A percentile compares a stretch with the other conserved stretches of the same genome.
Evolutionary conservation across 2,888 invertebrate species (phyloP).

Genomic region (Prenolepis imparis): DNA sequence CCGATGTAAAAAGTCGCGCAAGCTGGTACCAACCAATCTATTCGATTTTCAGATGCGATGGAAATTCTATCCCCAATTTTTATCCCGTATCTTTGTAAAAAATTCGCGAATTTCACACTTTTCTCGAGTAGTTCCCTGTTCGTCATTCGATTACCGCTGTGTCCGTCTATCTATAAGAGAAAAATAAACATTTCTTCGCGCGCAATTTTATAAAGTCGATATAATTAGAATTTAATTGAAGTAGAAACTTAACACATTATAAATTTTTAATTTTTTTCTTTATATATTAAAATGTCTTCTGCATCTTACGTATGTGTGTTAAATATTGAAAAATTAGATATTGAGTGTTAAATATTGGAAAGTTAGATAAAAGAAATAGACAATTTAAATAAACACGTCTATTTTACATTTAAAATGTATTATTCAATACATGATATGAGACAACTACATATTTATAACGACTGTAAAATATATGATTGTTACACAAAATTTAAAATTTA

Average conservation of each 20-base stretch:
- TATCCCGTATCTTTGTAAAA: constrained; percentile 68
- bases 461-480: background rate
- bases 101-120: constrained; percentile 70
- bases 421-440: background rate
- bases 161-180: constrained; percentile 68
- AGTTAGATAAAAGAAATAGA: background rate
- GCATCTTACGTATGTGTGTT: background rate
- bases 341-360: too few species aligned
- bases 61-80: constrained; percentile 72
- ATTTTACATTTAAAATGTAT: background rate
- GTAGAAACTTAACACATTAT: background rate
- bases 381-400: background rate
- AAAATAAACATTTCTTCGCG: background rate
- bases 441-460: background rate
- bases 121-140: constrained; percentile 68
- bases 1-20: constrained; percentile 77
- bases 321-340: too few species aligned
- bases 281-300: background rate
- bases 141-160: constrained; percentile 69
- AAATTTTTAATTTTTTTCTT: background rate
- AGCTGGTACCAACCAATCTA: constrained; percentile 70
- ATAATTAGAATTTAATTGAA: background rate
- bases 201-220: background rate
- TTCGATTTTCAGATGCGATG: constrained; percentile 74
- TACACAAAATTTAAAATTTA: background rate